These are phyloP conservation scores for Drosophila quinaria DNA, from an alignment of 2,888 invertebrate species.

Conservation along the genomic window DNA sequence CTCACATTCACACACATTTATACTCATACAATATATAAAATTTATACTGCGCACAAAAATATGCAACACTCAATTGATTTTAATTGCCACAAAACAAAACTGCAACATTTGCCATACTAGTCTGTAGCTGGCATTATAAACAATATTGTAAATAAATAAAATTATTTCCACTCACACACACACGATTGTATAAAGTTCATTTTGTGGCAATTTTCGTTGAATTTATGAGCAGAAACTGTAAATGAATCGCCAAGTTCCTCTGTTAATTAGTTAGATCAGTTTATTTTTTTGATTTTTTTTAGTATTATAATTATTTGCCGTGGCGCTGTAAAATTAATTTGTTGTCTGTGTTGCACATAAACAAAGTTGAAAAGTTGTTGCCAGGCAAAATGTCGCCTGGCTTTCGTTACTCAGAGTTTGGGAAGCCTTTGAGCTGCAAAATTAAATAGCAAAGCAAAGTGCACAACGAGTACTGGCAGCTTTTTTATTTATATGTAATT, in stretches of 20 bases:
- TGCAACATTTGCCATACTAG: constrained; percentile 31
- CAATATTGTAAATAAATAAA: constrained; percentile 56
- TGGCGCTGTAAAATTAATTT: constrained; percentile 48
- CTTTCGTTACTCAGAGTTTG: constrained; percentile 48
- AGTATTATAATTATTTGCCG: constrained; percentile 36
- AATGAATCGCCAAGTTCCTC: constrained; percentile 15
- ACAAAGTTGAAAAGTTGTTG: constrained; percentile 56
- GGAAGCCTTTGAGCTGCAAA: constrained; percentile 77
- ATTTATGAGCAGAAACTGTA: constrained; percentile 25
- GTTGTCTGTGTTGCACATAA: constrained; percentile 47
- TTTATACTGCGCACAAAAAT: constrained; percentile 48
- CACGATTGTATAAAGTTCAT: constrained; percentile 34
- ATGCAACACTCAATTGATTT: constrained; percentile 74
- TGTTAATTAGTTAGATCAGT: constrained; percentile 54
- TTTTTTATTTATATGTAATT: constrained; percentile 30
- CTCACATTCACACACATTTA: constrained; percentile 1
- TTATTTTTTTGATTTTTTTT: constrained; percentile 9
- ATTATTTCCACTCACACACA: constrained; percentile 13
- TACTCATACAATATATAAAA: constrained; percentile 9
- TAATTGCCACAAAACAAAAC: constrained; percentile 57
- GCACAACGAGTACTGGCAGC: constrained; percentile 52
- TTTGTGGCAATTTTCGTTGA: constrained; percentile 40
- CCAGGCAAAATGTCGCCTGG: constrained; percentile 54
- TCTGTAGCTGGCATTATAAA: constrained; percentile 30
- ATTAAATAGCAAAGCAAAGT: constrained; percentile 80